These are phyloP conservation scores for Peromyscus nudipes DNA, from an alignment of 2,797 vertebrate species.

Conservation along the genomic window DNA sequence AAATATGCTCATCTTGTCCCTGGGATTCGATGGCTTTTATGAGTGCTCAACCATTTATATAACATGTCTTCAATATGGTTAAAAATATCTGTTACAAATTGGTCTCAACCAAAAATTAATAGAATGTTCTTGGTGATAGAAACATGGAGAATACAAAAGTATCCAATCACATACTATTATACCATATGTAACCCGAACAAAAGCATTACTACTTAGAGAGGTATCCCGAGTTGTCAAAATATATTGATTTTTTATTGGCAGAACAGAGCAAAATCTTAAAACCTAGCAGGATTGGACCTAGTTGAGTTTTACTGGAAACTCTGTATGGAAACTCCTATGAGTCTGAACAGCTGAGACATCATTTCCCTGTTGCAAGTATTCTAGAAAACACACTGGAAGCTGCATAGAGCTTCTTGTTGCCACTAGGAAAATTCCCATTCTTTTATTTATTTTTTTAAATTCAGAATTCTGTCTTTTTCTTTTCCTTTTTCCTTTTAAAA, in stretches of 20 bases:
- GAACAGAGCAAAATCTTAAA: background rate
- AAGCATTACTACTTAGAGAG: background rate
- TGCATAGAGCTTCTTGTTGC: background rate
- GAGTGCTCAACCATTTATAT: background rate
- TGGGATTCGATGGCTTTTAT: background rate
- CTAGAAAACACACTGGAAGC: background rate
- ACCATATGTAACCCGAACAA: background rate
- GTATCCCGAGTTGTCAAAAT: background rate
- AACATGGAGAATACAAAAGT: background rate
- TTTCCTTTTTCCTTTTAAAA: background rate
- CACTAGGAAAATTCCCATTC: background rate
- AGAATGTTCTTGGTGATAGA: background rate
- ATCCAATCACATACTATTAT: background rate
- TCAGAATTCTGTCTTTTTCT: background rate
- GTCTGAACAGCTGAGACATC: background rate
- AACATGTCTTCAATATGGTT: background rate
- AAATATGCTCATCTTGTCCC: background rate
- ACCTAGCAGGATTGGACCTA: background rate
- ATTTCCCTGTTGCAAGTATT: background rate
- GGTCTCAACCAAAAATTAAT: background rate
- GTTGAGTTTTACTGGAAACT: background rate
- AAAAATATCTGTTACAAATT: background rate
- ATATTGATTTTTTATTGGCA: background rate
- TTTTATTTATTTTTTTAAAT: background rate
- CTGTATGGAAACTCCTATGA: background rate